A percentile compares a stretch with the other conserved stretches of the same genome.
Conservation (phyloP, 2,888 invertebrate genomes). For the Volucella zonaria region DNA sequence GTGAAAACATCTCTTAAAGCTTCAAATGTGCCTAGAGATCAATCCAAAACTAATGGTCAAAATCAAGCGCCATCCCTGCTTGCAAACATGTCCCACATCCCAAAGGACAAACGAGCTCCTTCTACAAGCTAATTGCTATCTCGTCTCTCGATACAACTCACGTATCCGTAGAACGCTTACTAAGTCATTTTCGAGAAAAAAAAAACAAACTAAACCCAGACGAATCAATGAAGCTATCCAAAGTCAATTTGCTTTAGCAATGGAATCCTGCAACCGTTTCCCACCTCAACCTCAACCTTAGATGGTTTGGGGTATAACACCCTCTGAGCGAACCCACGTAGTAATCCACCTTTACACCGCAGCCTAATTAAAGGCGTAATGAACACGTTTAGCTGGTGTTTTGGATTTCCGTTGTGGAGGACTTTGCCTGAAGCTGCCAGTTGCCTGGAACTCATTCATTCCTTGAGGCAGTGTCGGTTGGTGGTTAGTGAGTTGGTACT, state of each 20-base stretch:
- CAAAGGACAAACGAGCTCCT: too few species aligned
- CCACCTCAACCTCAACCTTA: background rate
- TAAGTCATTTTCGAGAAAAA: too few species aligned
- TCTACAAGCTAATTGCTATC: too few species aligned
- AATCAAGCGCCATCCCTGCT: too few species aligned
- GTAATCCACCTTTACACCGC: conserved; percentile 55
- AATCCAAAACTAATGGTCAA: too few species aligned
- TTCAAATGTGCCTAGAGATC: too few species aligned
- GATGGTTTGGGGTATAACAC: conserved; percentile 23
- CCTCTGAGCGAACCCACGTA: conserved; percentile 41
- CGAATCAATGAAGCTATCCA: conserved; percentile 28
- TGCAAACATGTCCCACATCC: too few species aligned
- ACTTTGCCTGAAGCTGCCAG: conserved; percentile 6
- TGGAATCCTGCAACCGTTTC: background rate
- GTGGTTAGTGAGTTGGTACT: background rate
- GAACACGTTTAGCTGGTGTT: conserved; percentile 68
- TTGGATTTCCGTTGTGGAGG: conserved; percentile 36
- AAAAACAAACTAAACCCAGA: background rate
- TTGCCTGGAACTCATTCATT: conserved; percentile 13
- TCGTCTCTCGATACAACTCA: too few species aligned
- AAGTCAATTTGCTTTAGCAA: conserved; percentile 25
- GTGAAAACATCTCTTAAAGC: too few species aligned
- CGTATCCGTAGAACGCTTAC: too few species aligned
- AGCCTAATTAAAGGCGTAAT: conserved; percentile 70
- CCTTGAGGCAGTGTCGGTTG: conserved; percentile 29